Percentiles rank a stretch among this genome's conserved stretches.
Evolutionary conservation across 2,113 vertebrate species (phyloP).

Genomic region (Melanerpes formicivorus): DNA sequence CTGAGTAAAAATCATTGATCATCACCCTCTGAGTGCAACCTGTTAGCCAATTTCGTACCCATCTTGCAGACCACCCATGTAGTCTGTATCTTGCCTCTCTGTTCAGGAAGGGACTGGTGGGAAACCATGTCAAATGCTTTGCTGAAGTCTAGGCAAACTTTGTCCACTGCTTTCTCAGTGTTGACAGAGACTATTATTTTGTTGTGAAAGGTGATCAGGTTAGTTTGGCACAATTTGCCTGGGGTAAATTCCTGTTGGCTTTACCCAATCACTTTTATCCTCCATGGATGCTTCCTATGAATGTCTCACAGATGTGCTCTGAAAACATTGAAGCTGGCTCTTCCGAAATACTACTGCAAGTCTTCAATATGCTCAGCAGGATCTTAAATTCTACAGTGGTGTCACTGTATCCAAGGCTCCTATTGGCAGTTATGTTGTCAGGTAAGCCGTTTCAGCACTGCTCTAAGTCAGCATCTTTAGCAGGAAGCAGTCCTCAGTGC

Average conservation of each 20-base stretch:
- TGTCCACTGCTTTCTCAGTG: background rate
- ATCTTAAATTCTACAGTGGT: no score
- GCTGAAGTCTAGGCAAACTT: background rate
- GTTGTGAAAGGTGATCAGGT: no score
- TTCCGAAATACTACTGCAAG: no score
- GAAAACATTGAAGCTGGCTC: no score
- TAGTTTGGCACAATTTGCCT: background rate
- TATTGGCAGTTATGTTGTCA: no score
- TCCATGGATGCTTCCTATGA: no score
- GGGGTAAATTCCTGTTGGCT: background rate
- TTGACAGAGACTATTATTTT: background rate
- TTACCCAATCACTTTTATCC: background rate
- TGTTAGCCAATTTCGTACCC: background rate
- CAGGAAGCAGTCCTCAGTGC: background rate
- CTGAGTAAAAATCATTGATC: background rate
- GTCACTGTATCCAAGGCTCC: no score
- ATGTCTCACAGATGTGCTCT: no score
- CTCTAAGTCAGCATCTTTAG: no score
- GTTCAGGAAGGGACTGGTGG: background rate
- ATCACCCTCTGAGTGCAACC: background rate
- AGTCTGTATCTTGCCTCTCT: background rate
- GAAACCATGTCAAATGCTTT: background rate
- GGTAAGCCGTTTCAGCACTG: no score
- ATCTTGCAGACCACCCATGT: no score
- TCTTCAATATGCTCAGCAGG: no score